These are phyloP conservation scores for Holacanthella duospinosa DNA, from an alignment of 2,888 invertebrate species.

Conservation along the genomic window DNA sequence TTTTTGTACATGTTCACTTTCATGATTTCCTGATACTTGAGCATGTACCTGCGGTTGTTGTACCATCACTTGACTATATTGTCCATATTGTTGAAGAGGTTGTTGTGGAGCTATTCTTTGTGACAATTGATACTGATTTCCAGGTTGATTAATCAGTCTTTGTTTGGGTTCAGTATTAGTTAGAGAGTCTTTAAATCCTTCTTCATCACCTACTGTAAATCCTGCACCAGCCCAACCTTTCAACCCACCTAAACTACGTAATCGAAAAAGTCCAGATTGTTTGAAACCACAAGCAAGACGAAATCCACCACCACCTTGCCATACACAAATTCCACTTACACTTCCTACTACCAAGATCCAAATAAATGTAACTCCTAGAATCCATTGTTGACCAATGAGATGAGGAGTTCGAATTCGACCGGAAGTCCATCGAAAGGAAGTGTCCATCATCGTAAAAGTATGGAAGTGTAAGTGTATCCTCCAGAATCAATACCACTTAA, in stretches of 20 bases:
- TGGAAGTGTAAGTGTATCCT: too few relatives aligned
- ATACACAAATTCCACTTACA: conserved; percentile 31
- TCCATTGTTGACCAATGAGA: not conserved
- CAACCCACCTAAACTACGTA: conserved; percentile 78
- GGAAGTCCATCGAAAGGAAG: too few relatives aligned
- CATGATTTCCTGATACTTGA: conserved; percentile 45
- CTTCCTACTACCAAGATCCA: conserved; percentile 1
- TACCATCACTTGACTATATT: conserved; percentile 45
- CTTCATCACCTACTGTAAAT: conserved; percentile 74
- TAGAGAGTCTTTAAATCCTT: conserved; percentile 71
- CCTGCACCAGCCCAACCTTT: conserved; percentile 47
- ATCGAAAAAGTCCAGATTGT: conserved; percentile 79
- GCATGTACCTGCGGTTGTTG: conserved; percentile 40
- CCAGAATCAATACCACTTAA: too few relatives aligned
- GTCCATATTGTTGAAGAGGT: conserved; percentile 9
- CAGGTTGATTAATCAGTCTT: not conserved
- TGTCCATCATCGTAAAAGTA: too few relatives aligned
- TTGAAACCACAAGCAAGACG: conserved; percentile 84
- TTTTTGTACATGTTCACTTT: conserved; percentile 36
- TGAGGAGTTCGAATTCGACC: not conserved
- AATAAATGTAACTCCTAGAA: not conserved
- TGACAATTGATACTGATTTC: not conserved
- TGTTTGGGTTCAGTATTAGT: conserved; percentile 60
- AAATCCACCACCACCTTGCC: conserved; percentile 51
- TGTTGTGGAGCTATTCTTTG: conserved; percentile 8